Percentiles rank a stretch among this genome's conserved stretches.
Evolutionary conservation across 2,113 vertebrate species (phyloP).

Genomic region (Felis chaus): DNA sequence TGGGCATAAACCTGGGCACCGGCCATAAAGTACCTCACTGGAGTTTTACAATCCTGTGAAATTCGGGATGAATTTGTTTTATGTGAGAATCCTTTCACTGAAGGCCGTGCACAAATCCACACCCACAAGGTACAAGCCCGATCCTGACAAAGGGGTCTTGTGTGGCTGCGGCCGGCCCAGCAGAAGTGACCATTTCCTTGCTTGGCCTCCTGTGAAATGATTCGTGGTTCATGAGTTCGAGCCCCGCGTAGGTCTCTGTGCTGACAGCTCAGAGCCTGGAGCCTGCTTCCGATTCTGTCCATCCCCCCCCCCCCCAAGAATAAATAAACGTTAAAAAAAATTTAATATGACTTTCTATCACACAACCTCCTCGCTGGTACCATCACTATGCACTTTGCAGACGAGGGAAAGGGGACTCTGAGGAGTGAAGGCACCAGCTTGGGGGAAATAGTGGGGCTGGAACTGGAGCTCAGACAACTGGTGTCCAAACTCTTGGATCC

Average conservation of each 20-base stretch:
- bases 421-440: background rate
- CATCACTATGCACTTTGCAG: background rate
- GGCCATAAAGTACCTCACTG: background rate
- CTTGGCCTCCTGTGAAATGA: background rate
- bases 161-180: fast-evolving
- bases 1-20: fast-evolving
- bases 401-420: background rate
- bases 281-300: too few relatives aligned
- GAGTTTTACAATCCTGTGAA: background rate
- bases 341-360: background rate
- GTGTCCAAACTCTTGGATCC: background rate
- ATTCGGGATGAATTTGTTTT: background rate
- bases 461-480: background rate
- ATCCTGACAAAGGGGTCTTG: background rate
- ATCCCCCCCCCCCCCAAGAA: too few relatives aligned
- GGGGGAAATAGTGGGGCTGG: background rate
- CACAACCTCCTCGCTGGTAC: background rate
- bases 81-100: background rate
- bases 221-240: too few relatives aligned
- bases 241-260: too few relatives aligned
- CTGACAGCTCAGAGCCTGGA: too few relatives aligned
- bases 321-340: too few relatives aligned
- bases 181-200: background rate
- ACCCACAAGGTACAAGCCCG: background rate
- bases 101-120: background rate